Evolutionary conservation across 2,113 vertebrate genomes (phyloP), one percentile per base, ranked within the genome.

Genomic region (Oreochromis spilurus): DNA sequence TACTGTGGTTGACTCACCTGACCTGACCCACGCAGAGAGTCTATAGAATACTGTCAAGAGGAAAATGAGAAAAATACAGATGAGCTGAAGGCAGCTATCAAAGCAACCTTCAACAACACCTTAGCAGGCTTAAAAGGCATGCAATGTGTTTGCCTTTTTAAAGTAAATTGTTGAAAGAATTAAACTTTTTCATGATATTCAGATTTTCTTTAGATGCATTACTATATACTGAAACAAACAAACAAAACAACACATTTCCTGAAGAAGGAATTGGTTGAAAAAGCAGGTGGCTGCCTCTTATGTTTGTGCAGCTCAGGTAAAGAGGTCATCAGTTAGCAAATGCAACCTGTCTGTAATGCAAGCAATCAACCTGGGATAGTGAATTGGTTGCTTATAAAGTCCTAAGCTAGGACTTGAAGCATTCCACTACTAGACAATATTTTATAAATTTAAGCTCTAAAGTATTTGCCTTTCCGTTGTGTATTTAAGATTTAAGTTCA

Each of bases 291-390:
- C 62, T 67, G 43, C 13, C 0, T 48, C 14, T 45, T 21, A 2
- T 70, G 12, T 70, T 29, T 75, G 70, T 75, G 24, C 6, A 40
- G 65, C 1, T 83, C 84, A 31, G 79, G 43, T 52, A 72, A 57
- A 75, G 75, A 72, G 45, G 60, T 86, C 81, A 70, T 29, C 38
- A 43, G 58, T 86, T 14, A 40, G 38, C 13, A 45, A 53, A 6
- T 62, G 6, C 10, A 36, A 77, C 24, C 55, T 53, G 24, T 54
- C 13, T 31, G 62, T 70, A 29, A 79, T 3, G 14, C 52, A 79
- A 38, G 6, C 5, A 5, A 4, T 45, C 4, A 26, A 36, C 0
- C 45, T 31, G 9, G 26, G 9, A 29, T 17, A 72, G 21, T 45
- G 38, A 45, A 72, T 1, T 72, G 67, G 67, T 4, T 72, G 40